A percentile compares a stretch with the other conserved stretches of the same genome.
These are phyloP conservation scores for Fistularia commersonii DNA, from an alignment of 2,797 vertebrate species.

Conservation along the genomic window DNA sequence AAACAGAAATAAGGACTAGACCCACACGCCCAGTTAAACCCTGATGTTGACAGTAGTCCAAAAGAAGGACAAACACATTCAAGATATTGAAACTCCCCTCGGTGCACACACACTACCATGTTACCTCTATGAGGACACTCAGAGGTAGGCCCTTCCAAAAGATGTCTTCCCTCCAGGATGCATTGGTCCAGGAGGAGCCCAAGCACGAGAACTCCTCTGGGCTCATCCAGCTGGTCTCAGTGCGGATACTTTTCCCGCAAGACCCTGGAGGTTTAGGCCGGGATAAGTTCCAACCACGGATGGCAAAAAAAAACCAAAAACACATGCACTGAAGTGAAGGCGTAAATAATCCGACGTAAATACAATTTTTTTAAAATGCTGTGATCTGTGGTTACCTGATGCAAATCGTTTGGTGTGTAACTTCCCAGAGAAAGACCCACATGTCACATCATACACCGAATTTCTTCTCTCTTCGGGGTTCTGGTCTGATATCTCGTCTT, in stretches of 20 bases:
- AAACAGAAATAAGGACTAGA: too few species aligned
- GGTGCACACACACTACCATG: neutral
- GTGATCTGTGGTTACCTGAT: constrained; percentile 44
- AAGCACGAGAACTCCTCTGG: constrained; percentile 53
- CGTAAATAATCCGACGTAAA: too few species aligned
- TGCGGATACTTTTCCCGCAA: constrained; percentile 64
- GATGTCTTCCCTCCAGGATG: constrained; percentile 64
- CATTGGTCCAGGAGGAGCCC: neutral
- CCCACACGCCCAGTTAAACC: too few species aligned
- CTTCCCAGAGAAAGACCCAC: constrained; percentile 29
- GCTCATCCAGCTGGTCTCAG: constrained; percentile 63
- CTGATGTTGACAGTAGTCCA: neutral
- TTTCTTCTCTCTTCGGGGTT: neutral
- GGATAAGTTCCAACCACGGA: too few species aligned
- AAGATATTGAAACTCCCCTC: neutral
- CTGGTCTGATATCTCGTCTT: constrained; percentile 6
- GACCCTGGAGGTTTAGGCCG: constrained; percentile 34
- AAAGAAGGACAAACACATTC: neutral
- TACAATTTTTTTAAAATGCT: too few species aligned
- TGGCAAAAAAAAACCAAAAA: too few species aligned
- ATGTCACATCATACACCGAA: constrained; percentile 46
- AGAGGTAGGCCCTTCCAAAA: constrained; percentile 50
- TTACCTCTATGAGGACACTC: constrained; percentile 53
- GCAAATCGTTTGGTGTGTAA: constrained; percentile 57
- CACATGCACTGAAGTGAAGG: too few species aligned